A percentile compares a stretch with the other conserved stretches of the same genome.
phyloP scores from a whole-genome alignment of 53 echinoderm and acorn worm genomes.

The Pentamera pediparva region DNA sequence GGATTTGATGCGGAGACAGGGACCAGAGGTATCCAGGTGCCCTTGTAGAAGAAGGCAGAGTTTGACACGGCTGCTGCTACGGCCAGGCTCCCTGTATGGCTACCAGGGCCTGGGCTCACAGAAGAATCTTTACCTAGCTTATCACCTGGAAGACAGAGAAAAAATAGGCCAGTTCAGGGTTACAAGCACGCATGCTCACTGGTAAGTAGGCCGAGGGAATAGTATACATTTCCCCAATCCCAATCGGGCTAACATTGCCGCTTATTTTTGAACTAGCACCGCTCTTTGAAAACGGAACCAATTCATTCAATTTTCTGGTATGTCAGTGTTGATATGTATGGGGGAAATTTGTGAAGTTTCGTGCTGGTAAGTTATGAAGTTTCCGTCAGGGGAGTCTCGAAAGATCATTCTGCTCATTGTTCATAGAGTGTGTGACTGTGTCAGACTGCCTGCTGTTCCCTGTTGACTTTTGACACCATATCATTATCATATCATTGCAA shows the following conservation, averaged over 20 bases:
- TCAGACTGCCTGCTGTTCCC: too few relatives aligned
- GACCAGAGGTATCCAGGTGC: slow-evolving; percentile 91
- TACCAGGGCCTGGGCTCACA: slow-evolving; percentile 34
- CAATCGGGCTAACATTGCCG: not conserved
- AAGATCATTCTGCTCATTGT: too few relatives aligned
- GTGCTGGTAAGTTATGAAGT: too few relatives aligned
- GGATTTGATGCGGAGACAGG: slow-evolving; percentile 56
- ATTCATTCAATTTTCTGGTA: too few relatives aligned
- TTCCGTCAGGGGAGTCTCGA: too few relatives aligned
- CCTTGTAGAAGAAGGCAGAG: slow-evolving; percentile 89
- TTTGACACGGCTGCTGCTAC: slow-evolving; percentile 50
- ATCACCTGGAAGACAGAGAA: slow-evolving; percentile 46
- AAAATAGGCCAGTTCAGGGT: not conserved
- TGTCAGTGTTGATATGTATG: too few relatives aligned
- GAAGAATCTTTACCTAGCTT: slow-evolving; percentile 64
- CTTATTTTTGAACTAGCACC: too few relatives aligned
- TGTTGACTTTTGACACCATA: too few relatives aligned
- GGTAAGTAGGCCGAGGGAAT: not conserved
- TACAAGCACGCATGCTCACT: too few relatives aligned
- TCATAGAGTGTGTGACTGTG: not conserved
- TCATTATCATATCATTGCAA: too few relatives aligned
- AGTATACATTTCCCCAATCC: not conserved
- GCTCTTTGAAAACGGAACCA: too few relatives aligned
- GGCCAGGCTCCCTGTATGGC: slow-evolving; percentile 7
- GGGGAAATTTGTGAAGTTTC: too few relatives aligned